phyloP scores from a whole-genome alignment of 1,140 invertebrate species.

The Drosophila miranda region DNA sequence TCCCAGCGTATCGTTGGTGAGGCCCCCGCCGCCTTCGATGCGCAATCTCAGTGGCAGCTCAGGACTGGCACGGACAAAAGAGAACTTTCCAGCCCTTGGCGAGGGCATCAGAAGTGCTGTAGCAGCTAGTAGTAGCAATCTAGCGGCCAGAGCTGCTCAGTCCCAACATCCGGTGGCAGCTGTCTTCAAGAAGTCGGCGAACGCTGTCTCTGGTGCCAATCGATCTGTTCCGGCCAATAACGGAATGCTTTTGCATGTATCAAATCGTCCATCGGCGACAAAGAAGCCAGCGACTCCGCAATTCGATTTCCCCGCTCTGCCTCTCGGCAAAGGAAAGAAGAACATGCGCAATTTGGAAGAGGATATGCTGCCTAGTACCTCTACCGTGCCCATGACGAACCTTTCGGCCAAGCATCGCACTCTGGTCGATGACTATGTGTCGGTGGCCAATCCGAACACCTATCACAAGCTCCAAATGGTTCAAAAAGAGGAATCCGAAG shows the following conservation, averaged over 20 bases:
- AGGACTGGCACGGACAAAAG: conserved; percentile 81
- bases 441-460: conserved; percentile 70
- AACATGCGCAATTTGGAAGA: conserved; percentile 61
- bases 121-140: conserved; percentile 5
- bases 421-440: conserved; percentile 78
- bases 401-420: conserved; percentile 75
- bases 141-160: conserved; percentile 23
- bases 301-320: conserved; percentile 71
- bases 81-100: conserved; percentile 86
- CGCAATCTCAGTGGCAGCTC: conserved; percentile 62
- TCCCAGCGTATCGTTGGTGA: conserved; percentile 54
- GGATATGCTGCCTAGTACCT: conserved; percentile 68
- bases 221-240: conserved; percentile 26
- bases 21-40: conserved; percentile 66
- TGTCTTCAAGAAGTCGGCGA: conserved; percentile 57
- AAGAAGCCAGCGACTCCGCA: conserved; percentile 46
- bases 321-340: conserved; percentile 58
- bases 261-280: conserved; percentile 62
- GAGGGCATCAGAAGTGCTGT: conserved; percentile 49
- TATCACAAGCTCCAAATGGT: conserved; percentile 78
- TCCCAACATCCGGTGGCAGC: conserved; percentile 46
- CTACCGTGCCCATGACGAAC: conserved; percentile 48
- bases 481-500: conserved; percentile 72
- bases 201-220: neutral
- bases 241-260: conserved; percentile 77